Percentiles rank a stretch among this genome's conserved stretches.
Conservation (phyloP, 2,797 vertebrate genomes). For the Botia almorhae region DNA sequence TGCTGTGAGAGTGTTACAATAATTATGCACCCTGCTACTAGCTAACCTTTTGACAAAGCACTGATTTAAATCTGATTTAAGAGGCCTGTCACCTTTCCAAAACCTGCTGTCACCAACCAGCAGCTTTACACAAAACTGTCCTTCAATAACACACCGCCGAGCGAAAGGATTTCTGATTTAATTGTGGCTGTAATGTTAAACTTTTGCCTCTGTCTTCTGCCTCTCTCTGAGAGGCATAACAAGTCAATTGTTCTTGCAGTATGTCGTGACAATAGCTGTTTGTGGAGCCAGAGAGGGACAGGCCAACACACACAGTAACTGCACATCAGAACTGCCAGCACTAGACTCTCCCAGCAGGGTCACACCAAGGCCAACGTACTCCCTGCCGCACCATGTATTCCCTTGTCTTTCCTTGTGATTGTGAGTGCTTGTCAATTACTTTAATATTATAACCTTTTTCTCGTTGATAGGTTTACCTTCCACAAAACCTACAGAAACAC, state of each 20-base stretch:
- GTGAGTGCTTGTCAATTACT: slow-evolving; percentile 29
- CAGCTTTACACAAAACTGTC: slow-evolving; percentile 58
- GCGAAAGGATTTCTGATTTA: slow-evolving; percentile 73
- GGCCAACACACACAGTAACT: slow-evolving; percentile 68
- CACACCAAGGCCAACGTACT: slow-evolving; percentile 61
- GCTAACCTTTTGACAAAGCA: neutral
- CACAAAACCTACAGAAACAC: slow-evolving; percentile 6
- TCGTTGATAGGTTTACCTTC: slow-evolving; percentile 45
- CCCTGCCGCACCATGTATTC: slow-evolving; percentile 53
- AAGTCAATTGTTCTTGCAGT: slow-evolving; percentile 75
- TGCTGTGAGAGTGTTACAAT: neutral
- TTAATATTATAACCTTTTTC: slow-evolving; percentile 55
- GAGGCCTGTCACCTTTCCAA: neutral
- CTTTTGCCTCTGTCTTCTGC: slow-evolving; percentile 72
- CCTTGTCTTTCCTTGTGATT: slow-evolving; percentile 23
- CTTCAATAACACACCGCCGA: slow-evolving; percentile 63
- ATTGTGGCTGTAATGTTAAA: slow-evolving; percentile 72
- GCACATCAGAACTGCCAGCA: slow-evolving; percentile 61
- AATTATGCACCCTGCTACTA: neutral
- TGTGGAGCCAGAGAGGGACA: slow-evolving; percentile 64
- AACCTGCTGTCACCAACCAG: neutral
- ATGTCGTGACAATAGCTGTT: slow-evolving; percentile 75
- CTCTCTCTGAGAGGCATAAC: slow-evolving; percentile 68
- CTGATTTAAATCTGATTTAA: neutral
- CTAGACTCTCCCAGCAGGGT: slow-evolving; percentile 61